These are phyloP conservation scores for Apis cerana DNA, from an alignment of 1,140 invertebrate species.

Conservation along the genomic window DNA sequence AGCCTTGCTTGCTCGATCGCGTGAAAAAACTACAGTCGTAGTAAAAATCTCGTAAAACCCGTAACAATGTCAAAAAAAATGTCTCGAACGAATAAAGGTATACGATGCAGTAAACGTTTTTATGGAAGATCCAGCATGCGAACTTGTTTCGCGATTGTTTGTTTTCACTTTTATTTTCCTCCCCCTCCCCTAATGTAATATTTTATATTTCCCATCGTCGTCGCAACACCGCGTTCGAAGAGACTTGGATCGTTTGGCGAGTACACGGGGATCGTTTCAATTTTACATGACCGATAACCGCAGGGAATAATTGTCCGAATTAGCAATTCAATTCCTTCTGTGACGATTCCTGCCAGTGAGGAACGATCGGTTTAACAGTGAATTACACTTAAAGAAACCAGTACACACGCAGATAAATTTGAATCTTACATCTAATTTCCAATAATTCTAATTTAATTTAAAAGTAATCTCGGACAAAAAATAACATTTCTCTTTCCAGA, in stretches of 20 bases:
- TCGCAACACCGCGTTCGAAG: too few species aligned
- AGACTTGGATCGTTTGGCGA: too few species aligned
- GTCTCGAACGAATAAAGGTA: neutral
- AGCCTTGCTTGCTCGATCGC: neutral
- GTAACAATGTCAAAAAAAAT: conserved; percentile 36
- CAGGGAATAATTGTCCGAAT: conserved; percentile 28
- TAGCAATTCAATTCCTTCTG: conserved; percentile 37
- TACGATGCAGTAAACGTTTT: neutral
- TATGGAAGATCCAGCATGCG: neutral
- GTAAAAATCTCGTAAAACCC: conserved; percentile 38
- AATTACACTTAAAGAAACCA: neutral
- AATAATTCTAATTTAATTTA: too few species aligned
- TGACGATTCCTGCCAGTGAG: neutral
- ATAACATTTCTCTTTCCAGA: too few species aligned
- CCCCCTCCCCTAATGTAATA: too few species aligned
- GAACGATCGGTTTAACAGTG: neutral
- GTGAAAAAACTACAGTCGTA: neutral
- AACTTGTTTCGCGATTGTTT: neutral
- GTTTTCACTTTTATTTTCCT: neutral
- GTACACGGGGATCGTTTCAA: conserved; percentile 19
- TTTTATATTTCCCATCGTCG: too few species aligned
- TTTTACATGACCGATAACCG: conserved; percentile 23
- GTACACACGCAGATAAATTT: too few species aligned
- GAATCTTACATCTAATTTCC: too few species aligned
- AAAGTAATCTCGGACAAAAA: too few species aligned